These are phyloP conservation scores for Pluvialis apricaria DNA, from an alignment of 2,113 vertebrate species.

Conservation along the genomic window DNA sequence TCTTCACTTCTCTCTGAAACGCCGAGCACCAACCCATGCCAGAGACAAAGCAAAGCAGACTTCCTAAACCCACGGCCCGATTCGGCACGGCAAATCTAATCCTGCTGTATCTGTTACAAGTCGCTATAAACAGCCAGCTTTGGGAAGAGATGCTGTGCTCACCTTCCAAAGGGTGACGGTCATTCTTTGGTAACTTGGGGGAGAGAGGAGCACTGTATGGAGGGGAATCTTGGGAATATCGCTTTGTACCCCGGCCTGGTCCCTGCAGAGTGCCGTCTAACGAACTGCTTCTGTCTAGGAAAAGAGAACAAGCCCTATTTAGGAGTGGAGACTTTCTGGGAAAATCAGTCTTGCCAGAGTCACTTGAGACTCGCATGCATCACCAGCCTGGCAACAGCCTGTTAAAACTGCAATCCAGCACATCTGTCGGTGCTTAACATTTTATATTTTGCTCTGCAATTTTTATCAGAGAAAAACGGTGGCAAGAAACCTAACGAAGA, in stretches of 20 bases:
- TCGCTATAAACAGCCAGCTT: not conserved
- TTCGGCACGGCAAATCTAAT: not conserved
- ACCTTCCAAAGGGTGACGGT: conserved; percentile 83
- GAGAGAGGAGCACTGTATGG: conserved; percentile 77
- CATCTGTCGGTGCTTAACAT: not conserved
- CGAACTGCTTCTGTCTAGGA: conserved; percentile 81
- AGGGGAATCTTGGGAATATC: conserved; percentile 77
- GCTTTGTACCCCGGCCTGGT: conserved; percentile 79
- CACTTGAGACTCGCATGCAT: not conserved
- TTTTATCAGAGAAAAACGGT: not conserved
- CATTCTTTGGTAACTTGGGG: conserved; percentile 83
- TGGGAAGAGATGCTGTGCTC: conserved; percentile 57
- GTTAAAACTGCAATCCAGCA: not conserved
- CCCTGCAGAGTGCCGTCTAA: conserved; percentile 75
- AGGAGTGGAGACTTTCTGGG: conserved; percentile 7
- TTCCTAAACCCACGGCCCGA: not conserved
- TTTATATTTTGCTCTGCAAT: not conserved
- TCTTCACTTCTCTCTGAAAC: not conserved
- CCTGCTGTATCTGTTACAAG: not conserved
- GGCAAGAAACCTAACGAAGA: not conserved
- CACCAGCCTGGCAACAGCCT: not conserved
- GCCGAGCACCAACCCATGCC: not conserved
- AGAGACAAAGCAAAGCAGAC: not conserved
- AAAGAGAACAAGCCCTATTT: conserved; percentile 64
- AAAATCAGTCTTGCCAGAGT: not conserved